Percentiles rank a stretch among this genome's conserved stretches.
Evolutionary conservation across 1,140 invertebrate genomes (phyloP).

Genomic region (Cyphomyrmex costatus): DNA sequence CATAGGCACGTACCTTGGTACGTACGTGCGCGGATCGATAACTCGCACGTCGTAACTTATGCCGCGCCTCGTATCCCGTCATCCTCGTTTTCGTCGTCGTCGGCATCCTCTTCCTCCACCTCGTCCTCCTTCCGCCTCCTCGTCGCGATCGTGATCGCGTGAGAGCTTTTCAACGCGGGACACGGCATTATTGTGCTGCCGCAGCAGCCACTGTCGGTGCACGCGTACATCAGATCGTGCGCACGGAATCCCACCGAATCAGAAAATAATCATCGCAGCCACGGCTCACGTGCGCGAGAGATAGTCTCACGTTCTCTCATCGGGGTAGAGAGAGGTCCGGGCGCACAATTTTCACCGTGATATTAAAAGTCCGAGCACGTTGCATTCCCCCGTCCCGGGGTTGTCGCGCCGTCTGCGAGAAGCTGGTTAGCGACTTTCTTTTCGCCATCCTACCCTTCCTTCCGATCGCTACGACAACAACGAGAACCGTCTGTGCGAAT

Average conservation of each 20-base stretch:
- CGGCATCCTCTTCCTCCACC: neutral
- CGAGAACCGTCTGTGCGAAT: conserved; percentile 12
- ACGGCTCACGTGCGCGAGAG: conserved; percentile 57
- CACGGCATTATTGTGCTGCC: conserved; percentile 53
- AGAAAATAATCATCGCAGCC: conserved; percentile 62
- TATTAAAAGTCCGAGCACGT: conserved; percentile 62
- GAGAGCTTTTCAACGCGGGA: conserved; percentile 49
- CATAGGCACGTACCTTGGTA: conserved; percentile 22
- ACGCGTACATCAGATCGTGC: conserved; percentile 57
- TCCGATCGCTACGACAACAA: conserved; percentile 44
- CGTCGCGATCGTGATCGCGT: conserved; percentile 42
- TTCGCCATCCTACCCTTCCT: conserved; percentile 14
- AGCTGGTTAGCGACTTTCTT: conserved; percentile 62
- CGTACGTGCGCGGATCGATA: conserved; percentile 52
- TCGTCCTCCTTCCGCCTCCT: neutral
- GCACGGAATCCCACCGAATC: conserved; percentile 62
- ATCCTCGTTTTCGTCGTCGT: conserved; percentile 39
- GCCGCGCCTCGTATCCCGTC: conserved; percentile 38
- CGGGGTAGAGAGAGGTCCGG: conserved; percentile 9
- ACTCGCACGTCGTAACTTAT: conserved; percentile 56
- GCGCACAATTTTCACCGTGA: conserved; percentile 53
- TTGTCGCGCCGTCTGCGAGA: conserved; percentile 44
- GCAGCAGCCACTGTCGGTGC: conserved; percentile 37
- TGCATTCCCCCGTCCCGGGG: conserved; percentile 45
- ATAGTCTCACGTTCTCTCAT: conserved; percentile 61